Percentiles rank a stretch among this genome's conserved stretches.
Conservation (phyloP, 2,113 vertebrate species). For the Anser cygnoides region DNA sequence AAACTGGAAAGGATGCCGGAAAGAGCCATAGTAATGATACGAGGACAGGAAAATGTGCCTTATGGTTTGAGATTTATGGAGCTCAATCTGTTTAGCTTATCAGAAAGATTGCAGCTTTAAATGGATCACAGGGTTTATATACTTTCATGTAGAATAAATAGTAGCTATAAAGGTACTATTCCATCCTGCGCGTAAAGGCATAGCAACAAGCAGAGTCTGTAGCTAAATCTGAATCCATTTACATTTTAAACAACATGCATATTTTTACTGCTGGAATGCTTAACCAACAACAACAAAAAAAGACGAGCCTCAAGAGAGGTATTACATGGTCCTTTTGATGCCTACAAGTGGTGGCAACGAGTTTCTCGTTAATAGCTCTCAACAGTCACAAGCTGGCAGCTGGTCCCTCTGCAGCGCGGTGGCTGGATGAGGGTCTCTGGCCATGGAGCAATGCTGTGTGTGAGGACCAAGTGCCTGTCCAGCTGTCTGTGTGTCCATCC, state of each 20-base stretch:
- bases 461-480: accelerated
- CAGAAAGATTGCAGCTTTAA: not conserved
- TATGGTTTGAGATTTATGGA: not conserved
- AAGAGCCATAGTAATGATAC: not conserved
- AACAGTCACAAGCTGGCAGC: not conserved
- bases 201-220: not conserved
- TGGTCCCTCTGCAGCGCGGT: accelerated
- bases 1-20: not conserved
- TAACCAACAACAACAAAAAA: not conserved
- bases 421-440: accelerated
- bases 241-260: not conserved
- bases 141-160: not conserved
- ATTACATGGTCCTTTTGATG: not conserved
- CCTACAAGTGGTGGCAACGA: not conserved
- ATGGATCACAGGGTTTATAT: not conserved
- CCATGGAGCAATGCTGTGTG: accelerated
- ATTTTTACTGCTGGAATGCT: not conserved
- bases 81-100: not conserved
- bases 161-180: not conserved
- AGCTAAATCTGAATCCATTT: not conserved
- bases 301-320: not conserved
- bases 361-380: not conserved
- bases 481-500: accelerated
- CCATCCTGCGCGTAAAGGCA: not conserved
- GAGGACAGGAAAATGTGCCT: not conserved